These are phyloP conservation scores for Diadophis punctatus DNA, from an alignment of 2,113 vertebrate species.

Conservation along the genomic window DNA sequence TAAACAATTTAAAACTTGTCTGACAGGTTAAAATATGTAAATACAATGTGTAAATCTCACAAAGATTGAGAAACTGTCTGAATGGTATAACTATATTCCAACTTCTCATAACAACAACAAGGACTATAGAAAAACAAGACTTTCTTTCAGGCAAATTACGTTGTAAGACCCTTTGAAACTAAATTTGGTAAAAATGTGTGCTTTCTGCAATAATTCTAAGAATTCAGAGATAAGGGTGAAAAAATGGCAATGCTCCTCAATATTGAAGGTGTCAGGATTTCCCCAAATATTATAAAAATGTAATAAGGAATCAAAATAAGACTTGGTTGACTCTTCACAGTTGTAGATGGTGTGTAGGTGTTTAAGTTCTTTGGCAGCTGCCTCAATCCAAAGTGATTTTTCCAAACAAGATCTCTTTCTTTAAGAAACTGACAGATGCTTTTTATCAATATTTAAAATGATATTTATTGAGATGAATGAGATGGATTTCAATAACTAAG, in stretches of 20 bases:
- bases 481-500: neutral
- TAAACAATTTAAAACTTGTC: neutral
- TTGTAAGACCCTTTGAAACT: neutral
- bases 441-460: neutral
- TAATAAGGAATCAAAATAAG: neutral
- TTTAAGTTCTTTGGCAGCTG: neutral
- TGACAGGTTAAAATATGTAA: neutral
- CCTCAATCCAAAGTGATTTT: neutral
- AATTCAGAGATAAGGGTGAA: neutral
- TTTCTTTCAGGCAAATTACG: neutral
- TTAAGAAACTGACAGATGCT: neutral
- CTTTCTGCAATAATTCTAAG: neutral
- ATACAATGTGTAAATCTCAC: neutral
- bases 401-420: neutral
- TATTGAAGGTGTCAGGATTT: neutral
- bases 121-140: neutral
- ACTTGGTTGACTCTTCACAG: neutral
- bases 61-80: neutral
- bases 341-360: neutral
- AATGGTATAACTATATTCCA: neutral
- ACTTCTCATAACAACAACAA: neutral
- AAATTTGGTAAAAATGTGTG: neutral
- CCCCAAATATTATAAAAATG: neutral
- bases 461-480: neutral
- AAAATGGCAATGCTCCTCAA: neutral